Conservation (phyloP, 1,140 invertebrate species). For the Pseudomyrmex dendroicus region DNA sequence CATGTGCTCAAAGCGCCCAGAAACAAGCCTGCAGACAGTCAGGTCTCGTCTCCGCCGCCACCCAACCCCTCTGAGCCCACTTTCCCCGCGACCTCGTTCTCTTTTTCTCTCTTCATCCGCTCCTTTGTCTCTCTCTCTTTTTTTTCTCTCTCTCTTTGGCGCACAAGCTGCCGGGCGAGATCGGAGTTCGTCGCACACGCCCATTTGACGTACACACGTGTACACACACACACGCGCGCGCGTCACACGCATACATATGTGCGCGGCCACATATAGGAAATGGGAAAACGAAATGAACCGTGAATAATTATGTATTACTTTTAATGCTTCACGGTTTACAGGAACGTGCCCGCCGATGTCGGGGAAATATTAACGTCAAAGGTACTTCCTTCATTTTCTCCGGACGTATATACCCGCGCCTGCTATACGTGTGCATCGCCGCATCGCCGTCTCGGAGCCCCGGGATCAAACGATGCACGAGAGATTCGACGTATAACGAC, state of each 20-base stretch:
- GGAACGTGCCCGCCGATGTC: conserved; percentile 40
- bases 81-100: conserved; percentile 33
- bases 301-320: conserved; percentile 80
- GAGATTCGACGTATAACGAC: conserved; percentile 67
- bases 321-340: conserved; percentile 76
- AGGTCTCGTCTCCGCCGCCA: conserved; percentile 46
- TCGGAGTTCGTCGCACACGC: conserved; percentile 38
- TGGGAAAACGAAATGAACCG: conserved; percentile 80
- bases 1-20: conserved; percentile 65
- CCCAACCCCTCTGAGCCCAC: conserved; percentile 3
- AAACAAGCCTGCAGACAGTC: conserved; percentile 70
- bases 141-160: conserved; percentile 14
- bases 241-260: too few species aligned
- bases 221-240: not conserved
- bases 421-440: not conserved
- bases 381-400: conserved; percentile 75
- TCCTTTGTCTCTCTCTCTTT: conserved; percentile 15
- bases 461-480: conserved; percentile 76
- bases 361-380: conserved; percentile 75
- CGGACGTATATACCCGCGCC: conserved; percentile 66
- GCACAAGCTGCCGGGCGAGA: conserved; percentile 17
- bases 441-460: conserved; percentile 35
- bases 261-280: conserved; percentile 68
- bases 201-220: not conserved
- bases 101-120: conserved; percentile 8